Percentiles rank a stretch among this genome's conserved stretches.
phyloP scores from a whole-genome alignment of 2,888 invertebrate genomes.

The Aproaerema taeniolella region DNA sequence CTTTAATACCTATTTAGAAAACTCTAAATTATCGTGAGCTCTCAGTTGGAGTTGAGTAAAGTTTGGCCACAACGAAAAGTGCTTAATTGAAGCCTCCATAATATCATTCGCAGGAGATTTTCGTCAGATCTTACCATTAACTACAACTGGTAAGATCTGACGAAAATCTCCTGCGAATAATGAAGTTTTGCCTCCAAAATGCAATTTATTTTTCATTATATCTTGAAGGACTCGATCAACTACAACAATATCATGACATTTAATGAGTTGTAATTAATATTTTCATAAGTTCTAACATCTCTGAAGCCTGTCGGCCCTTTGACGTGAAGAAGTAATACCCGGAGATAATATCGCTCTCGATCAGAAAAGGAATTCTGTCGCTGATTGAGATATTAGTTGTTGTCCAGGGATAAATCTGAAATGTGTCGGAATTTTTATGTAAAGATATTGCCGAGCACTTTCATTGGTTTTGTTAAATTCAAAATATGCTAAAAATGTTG shows the following conservation, averaged over 20 bases:
- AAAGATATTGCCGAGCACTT: constrained; percentile 20
- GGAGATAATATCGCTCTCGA: constrained; percentile 23
- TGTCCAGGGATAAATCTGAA: constrained; percentile 18
- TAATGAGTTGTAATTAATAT: constrained; percentile 26
- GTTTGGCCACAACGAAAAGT: constrained; percentile 22
- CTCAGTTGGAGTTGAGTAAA: constrained; percentile 20
- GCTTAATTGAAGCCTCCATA: constrained; percentile 26
- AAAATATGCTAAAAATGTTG: constrained; percentile 19
- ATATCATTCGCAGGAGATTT: no score
- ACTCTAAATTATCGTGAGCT: constrained; percentile 22
- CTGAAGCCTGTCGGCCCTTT: constrained; percentile 23
- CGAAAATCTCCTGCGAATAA: constrained; percentile 32
- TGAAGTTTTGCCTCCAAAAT: constrained; percentile 25
- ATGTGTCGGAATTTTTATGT: constrained; percentile 21
- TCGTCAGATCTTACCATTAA: constrained; percentile 26
- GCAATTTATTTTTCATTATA: constrained; percentile 24
- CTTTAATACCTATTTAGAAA: constrained; percentile 23
- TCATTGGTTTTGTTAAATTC: constrained; percentile 18
- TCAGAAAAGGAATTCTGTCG: constrained; percentile 20
- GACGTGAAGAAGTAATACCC: constrained; percentile 24
- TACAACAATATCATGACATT: constrained; percentile 24
- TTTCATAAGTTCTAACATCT: constrained; percentile 21
- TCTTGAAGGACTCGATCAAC: constrained; percentile 25
- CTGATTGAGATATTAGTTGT: constrained; percentile 22
- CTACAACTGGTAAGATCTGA: constrained; percentile 30